Evolutionary conservation across 2,113 vertebrate genomes (phyloP).

Genomic region (Salvator merianae): DNA sequence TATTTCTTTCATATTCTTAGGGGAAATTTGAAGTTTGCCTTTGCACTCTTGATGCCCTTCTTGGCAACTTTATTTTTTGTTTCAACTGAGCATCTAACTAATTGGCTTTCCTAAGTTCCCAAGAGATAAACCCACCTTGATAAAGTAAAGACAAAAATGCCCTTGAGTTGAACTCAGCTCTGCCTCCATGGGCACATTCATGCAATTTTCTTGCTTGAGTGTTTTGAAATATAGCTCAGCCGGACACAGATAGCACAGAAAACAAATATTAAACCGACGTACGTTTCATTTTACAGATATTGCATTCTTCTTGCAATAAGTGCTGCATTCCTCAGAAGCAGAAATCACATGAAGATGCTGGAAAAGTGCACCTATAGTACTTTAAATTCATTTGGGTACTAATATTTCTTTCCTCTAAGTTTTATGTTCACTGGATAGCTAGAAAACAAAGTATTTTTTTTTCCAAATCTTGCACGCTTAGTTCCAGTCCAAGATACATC

Average conservation of each 20-base stretch:
- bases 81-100: too few species aligned
- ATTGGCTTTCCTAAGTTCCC: too few species aligned
- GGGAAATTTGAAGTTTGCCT: too few species aligned
- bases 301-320: background rate
- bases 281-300: background rate
- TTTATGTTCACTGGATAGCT: background rate
- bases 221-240: background rate
- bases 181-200: too few species aligned
- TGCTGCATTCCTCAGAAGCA: background rate
- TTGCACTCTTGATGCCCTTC: too few species aligned
- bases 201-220: background rate
- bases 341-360: background rate
- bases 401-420: background rate
- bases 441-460: background rate
- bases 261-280: too few species aligned
- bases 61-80: too few species aligned
- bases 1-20: too few species aligned
- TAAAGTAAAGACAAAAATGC: too few species aligned
- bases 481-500: constrained; percentile 35
- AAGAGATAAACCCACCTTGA: too few species aligned
- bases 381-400: background rate
- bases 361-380: background rate
- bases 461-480: background rate
- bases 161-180: too few species aligned
- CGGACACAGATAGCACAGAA: background rate